Evolutionary conservation across 2,888 invertebrate genomes (phyloP), one percentile per base, ranked within the genome.

Genomic region (Drosophila mayaguana): DNA sequence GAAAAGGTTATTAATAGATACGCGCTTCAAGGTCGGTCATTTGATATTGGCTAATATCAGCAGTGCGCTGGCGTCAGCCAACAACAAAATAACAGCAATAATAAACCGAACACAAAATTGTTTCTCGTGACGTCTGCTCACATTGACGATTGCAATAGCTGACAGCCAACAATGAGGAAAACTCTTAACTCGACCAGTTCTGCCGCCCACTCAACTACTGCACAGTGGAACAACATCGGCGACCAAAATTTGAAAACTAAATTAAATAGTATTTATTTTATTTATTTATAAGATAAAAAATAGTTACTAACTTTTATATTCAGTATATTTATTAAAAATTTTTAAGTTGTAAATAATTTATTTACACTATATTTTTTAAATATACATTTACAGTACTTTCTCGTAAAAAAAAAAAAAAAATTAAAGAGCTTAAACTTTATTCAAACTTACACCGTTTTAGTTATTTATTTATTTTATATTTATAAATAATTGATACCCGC

Each of bases 1-100:
- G 36, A 68, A 66, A 32, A 51, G 50, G 55, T 64, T 59, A 75
- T 83, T 77, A 54, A 68, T 78, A 62, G 59, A 57, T 50, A 43
- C 34, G 38, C 28, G 34, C 25, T 0, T 32, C 77, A 78, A 80
- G 77, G 77, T 59, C 72, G 38, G 25, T 40, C n/a, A 46, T 53
- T 60, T 62, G 38, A 48, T 76, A 63, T 60, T 43, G 45, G 11
- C 20, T 45, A 63, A 12, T 69, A 65, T 65, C 71, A 55, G 51
- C 51, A 40, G 25, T 40, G 32, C n/a, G 16, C 25, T 40, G 32
- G 32, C 40, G 32, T 54, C 53, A 45, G 16, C 56, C 14, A 48
- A 32, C 45, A 65, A 36, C 14, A 36, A 28, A 62, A 28, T 7
- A 32, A 36, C 11, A 53, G 22, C 53, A 53, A 53, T 22, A 38